These are phyloP conservation scores for Gopherus evgoodei DNA, from an alignment of 2,113 vertebrate genomes.

Conservation along the genomic window DNA sequence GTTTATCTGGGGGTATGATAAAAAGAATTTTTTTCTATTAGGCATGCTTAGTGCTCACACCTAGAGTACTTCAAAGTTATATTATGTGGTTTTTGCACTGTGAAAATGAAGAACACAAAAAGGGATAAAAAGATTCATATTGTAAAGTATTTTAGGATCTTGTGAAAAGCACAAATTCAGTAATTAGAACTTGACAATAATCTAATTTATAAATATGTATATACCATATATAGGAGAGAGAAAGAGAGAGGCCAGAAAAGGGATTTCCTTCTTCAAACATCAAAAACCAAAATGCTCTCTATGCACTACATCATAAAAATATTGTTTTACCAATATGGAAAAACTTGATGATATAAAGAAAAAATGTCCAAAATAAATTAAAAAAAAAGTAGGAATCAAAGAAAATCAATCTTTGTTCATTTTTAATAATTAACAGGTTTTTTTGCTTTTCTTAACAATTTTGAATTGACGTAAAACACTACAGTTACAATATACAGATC, in stretches of 20 bases:
- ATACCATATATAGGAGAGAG: neutral
- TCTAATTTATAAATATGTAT: constrained; percentile 24
- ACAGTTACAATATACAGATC: constrained; percentile 95
- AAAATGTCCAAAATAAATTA: constrained; percentile 59
- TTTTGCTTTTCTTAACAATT: constrained; percentile 81
- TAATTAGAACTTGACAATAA: constrained; percentile 32
- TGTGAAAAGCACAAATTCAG: constrained; percentile 47
- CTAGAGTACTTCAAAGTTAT: neutral
- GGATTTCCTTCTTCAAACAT: constrained; percentile 60
- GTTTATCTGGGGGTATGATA: constrained; percentile 43
- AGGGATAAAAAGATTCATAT: constrained; percentile 35
- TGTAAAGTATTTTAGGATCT: constrained; percentile 26
- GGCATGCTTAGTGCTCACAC: neutral
- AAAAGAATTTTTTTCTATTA: constrained; percentile 53
- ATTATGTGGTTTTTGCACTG: neutral
- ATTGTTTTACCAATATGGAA: constrained; percentile 58
- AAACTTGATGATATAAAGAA: constrained; percentile 64
- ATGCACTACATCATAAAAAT: constrained; percentile 48
- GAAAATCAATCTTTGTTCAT: constrained; percentile 71
- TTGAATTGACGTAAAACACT: constrained; percentile 91
- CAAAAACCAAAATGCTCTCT: constrained; percentile 61
- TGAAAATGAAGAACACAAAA: constrained; percentile 13
- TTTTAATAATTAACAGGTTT: constrained; percentile 75
- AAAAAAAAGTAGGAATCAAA: constrained; percentile 64
- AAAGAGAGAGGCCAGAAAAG: constrained; percentile 50